Evolutionary conservation across 2,797 vertebrate genomes (phyloP).

Genomic region (Malurus splendens): DNA sequence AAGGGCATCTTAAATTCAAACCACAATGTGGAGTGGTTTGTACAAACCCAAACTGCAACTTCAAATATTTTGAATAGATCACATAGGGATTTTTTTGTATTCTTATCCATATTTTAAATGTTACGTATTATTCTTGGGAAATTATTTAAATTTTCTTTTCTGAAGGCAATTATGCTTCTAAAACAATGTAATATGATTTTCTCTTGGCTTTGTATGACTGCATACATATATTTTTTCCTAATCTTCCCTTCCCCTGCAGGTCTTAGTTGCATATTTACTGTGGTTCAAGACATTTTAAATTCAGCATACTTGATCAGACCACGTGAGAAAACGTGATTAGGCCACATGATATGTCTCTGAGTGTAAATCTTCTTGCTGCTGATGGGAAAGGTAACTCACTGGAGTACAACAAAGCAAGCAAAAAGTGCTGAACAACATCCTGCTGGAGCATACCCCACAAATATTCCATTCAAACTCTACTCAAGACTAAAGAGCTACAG

Average conservation of each 20-base stretch:
- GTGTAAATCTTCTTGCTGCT: background rate
- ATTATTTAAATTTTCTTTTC: background rate
- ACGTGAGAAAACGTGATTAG: background rate
- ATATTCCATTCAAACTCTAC: background rate
- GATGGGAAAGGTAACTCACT: background rate
- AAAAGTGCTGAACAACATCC: background rate
- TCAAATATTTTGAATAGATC: background rate
- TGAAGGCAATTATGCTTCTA: background rate
- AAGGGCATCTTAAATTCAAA: background rate
- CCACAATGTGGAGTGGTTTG: background rate
- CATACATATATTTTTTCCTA: background rate
- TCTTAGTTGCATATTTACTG: background rate
- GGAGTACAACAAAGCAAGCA: background rate
- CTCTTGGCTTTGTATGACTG: background rate
- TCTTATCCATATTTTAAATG: background rate
- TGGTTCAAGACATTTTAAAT: background rate
- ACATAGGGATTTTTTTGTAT: background rate
- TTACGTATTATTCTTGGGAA: background rate
- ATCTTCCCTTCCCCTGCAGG: background rate
- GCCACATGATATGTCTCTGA: background rate
- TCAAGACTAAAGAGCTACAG: background rate
- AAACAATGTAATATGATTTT: background rate
- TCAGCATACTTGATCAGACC: background rate
- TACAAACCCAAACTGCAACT: background rate
- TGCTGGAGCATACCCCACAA: accelerated